Conservation (phyloP, 2,888 invertebrate species). For the Spodoptera exigua region DNA sequence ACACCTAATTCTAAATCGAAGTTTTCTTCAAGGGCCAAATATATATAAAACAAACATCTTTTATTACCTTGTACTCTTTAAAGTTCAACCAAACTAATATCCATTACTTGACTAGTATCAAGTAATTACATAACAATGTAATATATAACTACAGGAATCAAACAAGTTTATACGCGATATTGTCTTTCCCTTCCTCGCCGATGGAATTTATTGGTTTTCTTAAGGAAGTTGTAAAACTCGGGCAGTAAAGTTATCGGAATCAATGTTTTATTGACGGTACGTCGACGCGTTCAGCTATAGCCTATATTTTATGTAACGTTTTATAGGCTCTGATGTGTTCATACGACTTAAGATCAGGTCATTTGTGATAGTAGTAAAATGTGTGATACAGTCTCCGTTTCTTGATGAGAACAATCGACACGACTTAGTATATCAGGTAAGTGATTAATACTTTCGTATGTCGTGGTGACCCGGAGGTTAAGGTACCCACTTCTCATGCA, state of each 20-base stretch:
- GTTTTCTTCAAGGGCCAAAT: too few relatives aligned
- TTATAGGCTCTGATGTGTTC: conserved; percentile 8
- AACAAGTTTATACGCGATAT: conserved; percentile 35
- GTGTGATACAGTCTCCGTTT: too few relatives aligned
- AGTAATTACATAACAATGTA: conserved; percentile 2
- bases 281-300: conserved; percentile 29
- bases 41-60: background rate
- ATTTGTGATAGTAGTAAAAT: conserved; percentile 3
- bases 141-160: conserved; percentile 14
- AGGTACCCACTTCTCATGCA: too few relatives aligned
- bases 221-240: conserved; percentile 62
- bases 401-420: too few relatives aligned
- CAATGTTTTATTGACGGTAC: conserved; percentile 56
- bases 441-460: too few relatives aligned
- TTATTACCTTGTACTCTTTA: too few relatives aligned
- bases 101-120: background rate
- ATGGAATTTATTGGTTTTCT: conserved; percentile 54
- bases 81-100: too few relatives aligned
- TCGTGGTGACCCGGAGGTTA: too few relatives aligned
- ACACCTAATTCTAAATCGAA: too few relatives aligned
- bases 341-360: background rate
- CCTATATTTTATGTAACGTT: conserved; percentile 39
- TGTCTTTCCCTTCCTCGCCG: conserved; percentile 40
- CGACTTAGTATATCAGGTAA: too few relatives aligned
- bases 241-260: conserved; percentile 63